Evolutionary conservation across 2,113 vertebrate genomes (phyloP).

Genomic region (Passer domesticus): DNA sequence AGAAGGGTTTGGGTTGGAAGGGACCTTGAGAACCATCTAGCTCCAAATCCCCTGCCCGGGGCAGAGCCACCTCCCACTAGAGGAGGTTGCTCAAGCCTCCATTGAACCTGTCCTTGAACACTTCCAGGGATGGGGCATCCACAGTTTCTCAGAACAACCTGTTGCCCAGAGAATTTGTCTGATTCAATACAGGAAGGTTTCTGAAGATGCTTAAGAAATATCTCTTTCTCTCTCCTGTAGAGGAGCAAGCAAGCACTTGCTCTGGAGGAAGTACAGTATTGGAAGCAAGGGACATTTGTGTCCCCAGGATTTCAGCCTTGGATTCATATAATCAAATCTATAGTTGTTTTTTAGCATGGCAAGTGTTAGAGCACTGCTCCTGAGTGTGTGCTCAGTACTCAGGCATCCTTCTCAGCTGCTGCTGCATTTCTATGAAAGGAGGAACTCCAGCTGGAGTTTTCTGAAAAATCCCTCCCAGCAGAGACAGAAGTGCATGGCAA

Average conservation of each 20-base stretch:
- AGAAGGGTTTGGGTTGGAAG: not conserved
- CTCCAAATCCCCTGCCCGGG: not conserved
- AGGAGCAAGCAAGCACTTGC: not conserved
- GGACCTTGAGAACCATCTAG: not conserved
- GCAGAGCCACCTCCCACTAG: not conserved
- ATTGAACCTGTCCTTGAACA: not conserved
- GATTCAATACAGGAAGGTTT: not conserved
- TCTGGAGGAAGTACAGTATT: not conserved
- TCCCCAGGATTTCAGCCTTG: not conserved
- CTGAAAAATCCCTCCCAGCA: not conserved
- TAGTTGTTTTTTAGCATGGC: not conserved
- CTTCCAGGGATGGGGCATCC: too few relatives aligned
- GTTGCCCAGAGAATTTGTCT: not conserved
- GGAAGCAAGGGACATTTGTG: not conserved
- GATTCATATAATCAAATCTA: not conserved
- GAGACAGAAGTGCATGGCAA: not conserved
- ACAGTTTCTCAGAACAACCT: not conserved
- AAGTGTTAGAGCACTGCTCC: not conserved
- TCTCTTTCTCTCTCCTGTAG: not conserved
- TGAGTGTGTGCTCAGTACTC: not conserved
- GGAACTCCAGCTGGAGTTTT: not conserved
- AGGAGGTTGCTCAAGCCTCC: not conserved
- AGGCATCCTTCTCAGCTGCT: not conserved
- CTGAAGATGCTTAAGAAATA: not conserved
- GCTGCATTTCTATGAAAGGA: not conserved